Evolutionary conservation across 1,140 invertebrate genomes (phyloP).

Genomic region (Planococcus citri): DNA sequence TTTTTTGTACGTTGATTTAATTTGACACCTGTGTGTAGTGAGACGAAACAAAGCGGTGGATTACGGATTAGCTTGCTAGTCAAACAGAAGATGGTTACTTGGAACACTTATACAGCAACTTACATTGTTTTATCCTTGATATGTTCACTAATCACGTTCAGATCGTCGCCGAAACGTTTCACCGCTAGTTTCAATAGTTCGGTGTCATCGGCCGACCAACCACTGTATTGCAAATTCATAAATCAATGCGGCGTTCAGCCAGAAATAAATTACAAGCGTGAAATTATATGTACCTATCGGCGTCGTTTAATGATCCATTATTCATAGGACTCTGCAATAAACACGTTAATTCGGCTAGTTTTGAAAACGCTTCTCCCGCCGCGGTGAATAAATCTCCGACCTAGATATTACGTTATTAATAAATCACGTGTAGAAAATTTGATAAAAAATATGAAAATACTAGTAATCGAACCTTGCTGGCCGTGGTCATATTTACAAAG

Average conservation of each 20-base stretch:
- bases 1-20: constrained; percentile 6
- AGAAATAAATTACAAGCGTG: background rate
- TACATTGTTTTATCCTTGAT: background rate
- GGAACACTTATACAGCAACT: background rate
- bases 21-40: background rate
- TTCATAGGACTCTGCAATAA: background rate
- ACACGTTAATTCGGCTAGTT: background rate
- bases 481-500: background rate
- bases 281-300: background rate
- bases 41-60: too few species aligned
- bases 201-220: background rate
- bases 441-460: background rate
- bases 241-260: too few species aligned
- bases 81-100: too few species aligned
- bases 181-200: background rate
- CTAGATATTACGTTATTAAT: background rate
- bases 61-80: too few species aligned
- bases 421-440: background rate
- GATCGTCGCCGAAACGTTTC: background rate
- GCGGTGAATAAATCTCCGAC: background rate
- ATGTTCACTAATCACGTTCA: background rate
- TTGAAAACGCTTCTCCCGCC: background rate
- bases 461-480: background rate
- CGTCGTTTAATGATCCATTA: background rate
- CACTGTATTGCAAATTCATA: background rate